Percentiles rank a stretch among this genome's conserved stretches.
Evolutionary conservation across 2,113 vertebrate species (phyloP).

Genomic region (Brachyhypopomus occidentalis): DNA sequence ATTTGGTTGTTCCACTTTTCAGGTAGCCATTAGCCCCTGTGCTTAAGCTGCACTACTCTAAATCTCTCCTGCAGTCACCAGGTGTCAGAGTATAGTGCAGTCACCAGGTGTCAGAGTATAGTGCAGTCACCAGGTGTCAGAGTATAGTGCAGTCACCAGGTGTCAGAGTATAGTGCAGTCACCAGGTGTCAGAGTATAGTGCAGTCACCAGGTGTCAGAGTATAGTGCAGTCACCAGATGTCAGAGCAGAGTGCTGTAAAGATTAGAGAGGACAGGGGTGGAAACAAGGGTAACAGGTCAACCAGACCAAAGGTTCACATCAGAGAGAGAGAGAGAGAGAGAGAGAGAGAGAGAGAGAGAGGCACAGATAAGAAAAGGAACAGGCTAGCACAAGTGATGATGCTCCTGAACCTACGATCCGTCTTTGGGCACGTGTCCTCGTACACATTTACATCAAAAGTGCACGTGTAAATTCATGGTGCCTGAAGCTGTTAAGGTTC

Average conservation of each 20-base stretch:
- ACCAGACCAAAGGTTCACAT: slow-evolving; percentile 10
- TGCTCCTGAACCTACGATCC: no score
- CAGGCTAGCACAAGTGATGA: no score
- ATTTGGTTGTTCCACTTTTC: no score
- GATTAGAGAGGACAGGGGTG: neutral
- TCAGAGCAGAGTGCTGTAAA: no score
- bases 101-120: no score
- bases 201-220: no score
- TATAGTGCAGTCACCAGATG: no score
- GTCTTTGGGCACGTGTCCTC: no score
- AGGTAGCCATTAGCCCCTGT: no score
- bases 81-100: neutral
- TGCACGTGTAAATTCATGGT: no score
- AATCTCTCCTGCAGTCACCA: neutral
- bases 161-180: neutral
- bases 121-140: neutral
- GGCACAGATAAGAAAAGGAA: neutral
- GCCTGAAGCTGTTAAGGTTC: no score
- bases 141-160: neutral
- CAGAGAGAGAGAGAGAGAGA: slow-evolving; percentile 2
- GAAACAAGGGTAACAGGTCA: neutral
- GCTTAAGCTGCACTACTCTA: neutral
- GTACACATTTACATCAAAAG: no score
- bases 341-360: slow-evolving; percentile 6
- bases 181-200: neutral